Conservation (phyloP, 2,113 vertebrate genomes). For the Aegotheles bennettii region DNA sequence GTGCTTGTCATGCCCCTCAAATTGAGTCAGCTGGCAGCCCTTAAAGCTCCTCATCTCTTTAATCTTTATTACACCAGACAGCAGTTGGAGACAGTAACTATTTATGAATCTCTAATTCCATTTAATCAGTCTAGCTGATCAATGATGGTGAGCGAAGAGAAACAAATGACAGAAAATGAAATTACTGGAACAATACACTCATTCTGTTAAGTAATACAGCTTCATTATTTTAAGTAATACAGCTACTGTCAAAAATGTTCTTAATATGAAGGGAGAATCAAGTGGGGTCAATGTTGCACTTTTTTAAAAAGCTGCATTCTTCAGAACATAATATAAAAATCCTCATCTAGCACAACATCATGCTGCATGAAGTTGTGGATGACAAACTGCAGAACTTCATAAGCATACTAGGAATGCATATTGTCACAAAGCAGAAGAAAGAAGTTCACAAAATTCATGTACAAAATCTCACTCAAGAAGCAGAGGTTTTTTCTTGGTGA, state of each 20-base stretch:
- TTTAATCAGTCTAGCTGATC: slow-evolving; percentile 66
- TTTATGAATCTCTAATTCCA: slow-evolving; percentile 69
- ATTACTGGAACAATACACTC: background rate
- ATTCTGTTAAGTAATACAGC: background rate
- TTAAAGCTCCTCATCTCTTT: slow-evolving; percentile 44
- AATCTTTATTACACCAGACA: slow-evolving; percentile 60
- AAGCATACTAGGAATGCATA: background rate
- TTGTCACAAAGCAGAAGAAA: background rate
- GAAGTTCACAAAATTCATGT: background rate
- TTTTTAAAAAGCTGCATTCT: background rate
- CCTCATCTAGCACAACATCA: background rate
- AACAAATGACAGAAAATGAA: slow-evolving; percentile 43
- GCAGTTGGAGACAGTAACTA: slow-evolving; percentile 53
- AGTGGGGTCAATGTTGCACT: background rate
- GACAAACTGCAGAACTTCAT: background rate
- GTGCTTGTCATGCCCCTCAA: background rate
- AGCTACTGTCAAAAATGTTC: background rate
- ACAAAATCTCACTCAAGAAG: background rate
- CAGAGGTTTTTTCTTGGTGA: background rate
- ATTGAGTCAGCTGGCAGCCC: background rate
- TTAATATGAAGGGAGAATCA: background rate
- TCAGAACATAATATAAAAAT: background rate
- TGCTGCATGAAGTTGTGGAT: background rate
- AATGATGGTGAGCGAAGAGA: background rate
- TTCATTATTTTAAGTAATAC: background rate